Base-by-base conservation (phyloP, 2,797 vertebrate genomes). In the Heterohyrax brucei region DNA sequence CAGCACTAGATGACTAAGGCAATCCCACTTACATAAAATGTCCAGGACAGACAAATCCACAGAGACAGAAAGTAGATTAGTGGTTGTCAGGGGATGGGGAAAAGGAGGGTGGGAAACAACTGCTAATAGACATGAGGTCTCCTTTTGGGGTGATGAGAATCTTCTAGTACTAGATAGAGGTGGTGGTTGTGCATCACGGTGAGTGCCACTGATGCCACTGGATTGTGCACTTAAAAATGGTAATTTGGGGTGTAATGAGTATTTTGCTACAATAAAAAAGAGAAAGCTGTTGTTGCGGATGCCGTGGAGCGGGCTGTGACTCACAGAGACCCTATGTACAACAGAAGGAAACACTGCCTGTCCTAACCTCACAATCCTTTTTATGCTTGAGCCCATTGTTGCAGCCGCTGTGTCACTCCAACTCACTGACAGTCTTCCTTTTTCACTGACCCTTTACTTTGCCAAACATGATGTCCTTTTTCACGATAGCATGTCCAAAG, bases 221-320 rank as follows among this genome's bases (percentile, higher is more conserved):
- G 53, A 68, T 33, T 44, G 46, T 79, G 30, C 56, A 56, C 39
- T 79, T 39, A 73, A 73, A 83, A 83, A 56, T n/a, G 80, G 66
- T 39, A 30, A 78, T 2, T 87, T 59, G 82, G 82, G 59, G 13
- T 44, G 19, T 61, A 33, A 77, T 50, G 53, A 56, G 53, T 56
- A 44, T 70, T 88, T 88, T 46, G 28, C 21, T 18, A 44, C n/a
- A 62, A 50, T 78, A 87, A 77, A 66, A 75, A 77, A 87, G 48
- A 77, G 19, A 30, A 16, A 85, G 61, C 18, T 56, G 53, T 56
- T 56, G 53, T 56, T 56, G 39, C 39, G 18, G 53, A 16, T 56
- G 53, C 53, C 53, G 18, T 56, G 13, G 3, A 56, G 53, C 18
- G 13, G 18, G 53, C 16, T 56, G 12, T 14, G 12, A 56, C 53